phyloP scores from a whole-genome alignment of 2,888 invertebrate species.

The Pachymerium ferrugineum region DNA sequence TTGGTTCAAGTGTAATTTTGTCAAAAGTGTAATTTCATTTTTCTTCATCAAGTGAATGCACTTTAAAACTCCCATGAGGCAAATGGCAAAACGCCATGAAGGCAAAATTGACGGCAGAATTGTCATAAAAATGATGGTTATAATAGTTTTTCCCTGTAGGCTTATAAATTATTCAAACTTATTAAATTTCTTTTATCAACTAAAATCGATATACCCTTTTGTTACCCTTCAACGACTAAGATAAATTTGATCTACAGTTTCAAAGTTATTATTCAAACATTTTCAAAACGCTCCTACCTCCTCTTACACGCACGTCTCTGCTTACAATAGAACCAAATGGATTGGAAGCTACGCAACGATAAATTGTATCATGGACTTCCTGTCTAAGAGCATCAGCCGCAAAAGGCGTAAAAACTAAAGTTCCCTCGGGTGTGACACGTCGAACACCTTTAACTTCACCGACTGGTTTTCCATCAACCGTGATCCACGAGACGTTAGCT shows the following conservation, averaged over 20 bases:
- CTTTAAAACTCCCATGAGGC: neutral
- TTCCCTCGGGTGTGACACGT: constrained; percentile 41
- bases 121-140: neutral
- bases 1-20: neutral
- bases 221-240: too few species aligned
- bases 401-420: constrained; percentile 40
- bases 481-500: constrained; percentile 43
- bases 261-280: neutral
- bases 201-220: neutral
- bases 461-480: constrained; percentile 42
- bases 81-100: constrained; percentile 2
- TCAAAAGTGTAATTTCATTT: neutral
- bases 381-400: constrained; percentile 39
- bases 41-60: neutral
- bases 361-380: constrained; percentile 41
- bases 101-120: neutral
- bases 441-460: constrained; percentile 40
- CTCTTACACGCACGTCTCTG: constrained; percentile 40
- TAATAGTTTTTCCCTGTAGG: neutral
- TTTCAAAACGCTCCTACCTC: constrained; percentile 37
- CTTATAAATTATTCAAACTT: neutral
- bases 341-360: constrained; percentile 40
- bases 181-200: neutral
- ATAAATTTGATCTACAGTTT: too few species aligned
- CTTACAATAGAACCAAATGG: constrained; percentile 40